phyloP scores from a whole-genome alignment of 2,888 invertebrate species.

The Morinoia aosen region DNA sequence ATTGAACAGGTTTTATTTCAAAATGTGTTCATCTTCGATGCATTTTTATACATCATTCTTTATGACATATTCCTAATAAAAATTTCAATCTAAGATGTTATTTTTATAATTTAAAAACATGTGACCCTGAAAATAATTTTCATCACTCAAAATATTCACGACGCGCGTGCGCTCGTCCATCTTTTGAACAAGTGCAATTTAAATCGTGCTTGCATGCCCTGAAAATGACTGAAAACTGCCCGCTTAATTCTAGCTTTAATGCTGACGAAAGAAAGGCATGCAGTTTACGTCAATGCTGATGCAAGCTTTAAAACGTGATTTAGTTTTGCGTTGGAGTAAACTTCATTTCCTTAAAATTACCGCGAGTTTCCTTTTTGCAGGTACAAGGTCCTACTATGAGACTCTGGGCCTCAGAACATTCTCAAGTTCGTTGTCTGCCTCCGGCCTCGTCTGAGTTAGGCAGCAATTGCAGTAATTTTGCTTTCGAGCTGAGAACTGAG shows the following conservation, averaged over 20 bases:
- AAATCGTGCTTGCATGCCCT: no score
- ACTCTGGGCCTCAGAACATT: neutral
- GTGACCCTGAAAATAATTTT: neutral
- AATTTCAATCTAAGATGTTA: no score
- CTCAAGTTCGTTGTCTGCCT: constrained; percentile 1
- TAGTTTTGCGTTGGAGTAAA: neutral
- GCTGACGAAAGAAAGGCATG: neutral
- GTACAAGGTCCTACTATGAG: neutral
- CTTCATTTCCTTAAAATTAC: constrained; percentile 9
- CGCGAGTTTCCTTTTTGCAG: constrained; percentile 4
- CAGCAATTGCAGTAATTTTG: neutral
- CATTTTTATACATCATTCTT: no score
- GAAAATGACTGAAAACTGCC: neutral
- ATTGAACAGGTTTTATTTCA: no score
- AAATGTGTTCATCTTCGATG: no score
- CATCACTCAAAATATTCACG: neutral
- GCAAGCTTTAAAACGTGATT: neutral
- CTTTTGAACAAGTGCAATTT: neutral
- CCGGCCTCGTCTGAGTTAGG: neutral
- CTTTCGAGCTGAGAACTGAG: neutral
- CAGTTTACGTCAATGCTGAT: neutral
- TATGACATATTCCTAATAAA: no score
- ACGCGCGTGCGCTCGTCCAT: neutral
- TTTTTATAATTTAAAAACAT: no score
- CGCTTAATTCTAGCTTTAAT: neutral